A percentile compares a stretch with the other conserved stretches of the same genome.
Evolutionary conservation across 2,888 invertebrate genomes (phyloP).

Genomic region (Drosophila vallismaia): DNA sequence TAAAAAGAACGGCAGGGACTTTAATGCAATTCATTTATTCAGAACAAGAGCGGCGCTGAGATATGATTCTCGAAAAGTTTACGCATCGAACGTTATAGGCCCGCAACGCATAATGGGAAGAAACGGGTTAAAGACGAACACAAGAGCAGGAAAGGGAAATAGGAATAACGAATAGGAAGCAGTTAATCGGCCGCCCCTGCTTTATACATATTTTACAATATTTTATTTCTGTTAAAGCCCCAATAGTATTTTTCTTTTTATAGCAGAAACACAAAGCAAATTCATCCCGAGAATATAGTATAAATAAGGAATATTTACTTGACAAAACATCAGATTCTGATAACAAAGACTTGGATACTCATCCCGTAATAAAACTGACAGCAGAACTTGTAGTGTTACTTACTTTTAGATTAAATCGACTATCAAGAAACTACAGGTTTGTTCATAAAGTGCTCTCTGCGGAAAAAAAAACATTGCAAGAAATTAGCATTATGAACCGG

Average conservation of each 20-base stretch:
- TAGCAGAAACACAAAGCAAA: slow-evolving; percentile 37
- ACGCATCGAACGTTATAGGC: no score
- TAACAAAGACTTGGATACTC: slow-evolving; percentile 50
- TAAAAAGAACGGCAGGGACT: no score
- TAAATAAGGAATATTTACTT: background rate
- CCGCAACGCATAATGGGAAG: no score
- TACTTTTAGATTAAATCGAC: slow-evolving; percentile 86
- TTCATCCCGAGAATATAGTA: background rate
- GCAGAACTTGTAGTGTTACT: slow-evolving; percentile 51
- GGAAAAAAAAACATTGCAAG: slow-evolving; percentile 94
- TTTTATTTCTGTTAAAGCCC: no score
- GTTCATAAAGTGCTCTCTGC: slow-evolving; percentile 93
- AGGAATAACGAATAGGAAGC: no score
- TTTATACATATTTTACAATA: no score
- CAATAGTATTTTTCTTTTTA: slow-evolving; percentile 6
- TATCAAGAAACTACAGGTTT: slow-evolving; percentile 96
- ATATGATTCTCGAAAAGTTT: no score
- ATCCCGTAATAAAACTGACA: slow-evolving; percentile 55
- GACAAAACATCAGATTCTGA: slow-evolving; percentile 50
- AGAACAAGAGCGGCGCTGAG: no score
- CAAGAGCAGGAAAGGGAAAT: no score
- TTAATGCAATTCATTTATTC: no score
- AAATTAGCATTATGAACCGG: slow-evolving; percentile 81
- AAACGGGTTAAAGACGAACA: no score
- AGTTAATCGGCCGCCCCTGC: no score